Evolutionary conservation across 2,888 invertebrate species (phyloP).

Genomic region (Acleris laterana): DNA sequence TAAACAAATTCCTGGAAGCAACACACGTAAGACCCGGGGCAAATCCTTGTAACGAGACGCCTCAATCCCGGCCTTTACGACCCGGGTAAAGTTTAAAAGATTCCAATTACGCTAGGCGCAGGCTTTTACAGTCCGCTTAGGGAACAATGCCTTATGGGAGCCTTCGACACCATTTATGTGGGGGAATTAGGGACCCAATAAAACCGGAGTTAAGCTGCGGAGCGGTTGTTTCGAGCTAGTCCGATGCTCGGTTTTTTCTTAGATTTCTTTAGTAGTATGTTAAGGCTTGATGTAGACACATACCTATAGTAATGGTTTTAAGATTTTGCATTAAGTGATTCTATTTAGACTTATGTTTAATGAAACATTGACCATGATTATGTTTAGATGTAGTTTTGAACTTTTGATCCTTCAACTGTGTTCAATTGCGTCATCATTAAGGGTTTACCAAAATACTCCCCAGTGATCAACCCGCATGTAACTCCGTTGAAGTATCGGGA

Average conservation of each 20-base stretch:
- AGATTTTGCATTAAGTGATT: no score
- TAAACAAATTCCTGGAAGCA: no score
- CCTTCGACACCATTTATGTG: constrained; percentile 62
- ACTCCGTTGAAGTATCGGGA: no score
- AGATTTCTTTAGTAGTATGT: neutral
- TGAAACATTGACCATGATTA: no score
- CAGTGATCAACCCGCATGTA: no score
- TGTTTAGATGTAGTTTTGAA: no score
- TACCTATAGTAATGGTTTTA: no score
- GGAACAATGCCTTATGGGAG: constrained; percentile 62
- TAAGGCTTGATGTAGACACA: no score
- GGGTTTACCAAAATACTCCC: no score
- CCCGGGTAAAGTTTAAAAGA: constrained; percentile 80
- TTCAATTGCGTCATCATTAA: no score
- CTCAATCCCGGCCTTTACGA: constrained; percentile 63
- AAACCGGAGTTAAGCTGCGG: constrained; percentile 44
- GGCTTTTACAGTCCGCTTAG: constrained; percentile 65
- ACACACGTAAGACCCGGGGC: neutral
- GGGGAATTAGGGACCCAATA: constrained; percentile 63
- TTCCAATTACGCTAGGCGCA: constrained; percentile 73
- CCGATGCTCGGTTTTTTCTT: neutral
- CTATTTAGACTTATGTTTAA: no score
- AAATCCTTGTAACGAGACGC: constrained; percentile 40
- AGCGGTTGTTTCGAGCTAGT: neutral
- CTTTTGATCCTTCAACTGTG: no score